These are phyloP conservation scores for Clavelina lepadiformis DNA, from an alignment of 23 tunicate genomes.

Conservation along the genomic window DNA sequence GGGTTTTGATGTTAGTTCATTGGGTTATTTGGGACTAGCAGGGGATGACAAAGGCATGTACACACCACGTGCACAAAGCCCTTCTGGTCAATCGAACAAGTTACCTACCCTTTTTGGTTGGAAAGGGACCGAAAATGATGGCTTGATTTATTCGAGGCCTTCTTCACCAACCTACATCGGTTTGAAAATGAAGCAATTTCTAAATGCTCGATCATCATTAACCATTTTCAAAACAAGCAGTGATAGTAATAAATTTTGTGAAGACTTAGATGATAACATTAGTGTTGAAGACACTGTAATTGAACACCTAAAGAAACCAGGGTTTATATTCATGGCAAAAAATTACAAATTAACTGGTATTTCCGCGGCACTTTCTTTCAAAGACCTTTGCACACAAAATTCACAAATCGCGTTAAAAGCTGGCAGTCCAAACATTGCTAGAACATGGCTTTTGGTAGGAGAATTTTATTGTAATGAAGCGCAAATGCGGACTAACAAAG, in stretches of 20 bases:
- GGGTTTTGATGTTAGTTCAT: constrained; percentile 45
- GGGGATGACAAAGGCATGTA: background rate
- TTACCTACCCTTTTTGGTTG: constrained; percentile 9
- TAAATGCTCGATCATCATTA: constrained; percentile 12
- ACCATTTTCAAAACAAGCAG: background rate
- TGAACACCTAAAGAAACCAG: constrained; percentile 15
- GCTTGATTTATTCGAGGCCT: background rate
- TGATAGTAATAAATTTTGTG: background rate
- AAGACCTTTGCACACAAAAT: constrained; percentile 33
- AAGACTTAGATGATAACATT: constrained; percentile 16
- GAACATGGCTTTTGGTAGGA: constrained; percentile 43
- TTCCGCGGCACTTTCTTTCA: constrained; percentile 7
- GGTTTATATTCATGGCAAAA: constrained; percentile 27
- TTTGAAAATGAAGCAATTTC: constrained; percentile 5
- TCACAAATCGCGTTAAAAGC: constrained; percentile 26
- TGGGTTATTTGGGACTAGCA: constrained; percentile 44
- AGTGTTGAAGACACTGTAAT: background rate
- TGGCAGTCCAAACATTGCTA: constrained; percentile 20
- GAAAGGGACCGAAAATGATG: constrained; percentile 8
- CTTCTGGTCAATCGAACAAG: constrained; percentile 1
- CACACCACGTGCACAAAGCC: constrained; percentile 31
- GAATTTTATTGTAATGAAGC: constrained; percentile 21
- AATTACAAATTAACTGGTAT: constrained; percentile 41
- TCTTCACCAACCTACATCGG: background rate
- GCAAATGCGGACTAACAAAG: background rate